Base-by-base conservation (phyloP, 1,140 invertebrate species). In the Dendroctonus valens region DNA sequence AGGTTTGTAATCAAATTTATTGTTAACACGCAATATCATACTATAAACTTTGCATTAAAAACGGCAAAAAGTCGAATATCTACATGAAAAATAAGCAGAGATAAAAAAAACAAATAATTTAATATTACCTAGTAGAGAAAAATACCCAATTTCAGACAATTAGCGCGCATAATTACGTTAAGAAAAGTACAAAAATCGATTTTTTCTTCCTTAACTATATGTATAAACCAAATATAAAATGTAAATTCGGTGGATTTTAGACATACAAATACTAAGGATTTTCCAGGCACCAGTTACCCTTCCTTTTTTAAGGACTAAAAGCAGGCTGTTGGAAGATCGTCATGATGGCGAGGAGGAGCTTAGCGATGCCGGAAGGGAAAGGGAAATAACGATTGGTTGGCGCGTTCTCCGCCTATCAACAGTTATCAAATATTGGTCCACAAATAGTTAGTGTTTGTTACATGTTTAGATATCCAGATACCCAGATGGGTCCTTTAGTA, bases 361-460 rank as follows among this genome's bases (percentile, higher is more conserved):
- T 71, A 61, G n/a, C 54, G 46, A 50, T 65, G 66, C 70, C 70
- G 74, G 74, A 77, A 76, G 73, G 72, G 68, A 62, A 70, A 54
- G 14, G 44, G 41, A 46, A 6, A 11, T 61, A 60, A 40, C 38
- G 57, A 78, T 79, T 78, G 76, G 77, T 65, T 48, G 62, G 7
- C 39, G 41, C 6, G 53, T 11, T 66, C 26, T 51, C 71, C 75
- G 70, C 76, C 76, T 69, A 70, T 69, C 52, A 67, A 72, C 70
- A 78, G 77, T 79, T 78, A 73, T 71, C 76, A 79, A 79, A 79
- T 78, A 79, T 79, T 79, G 76, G 77, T 75, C 68, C 72, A 78
- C 78, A 79, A 79, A 79, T 79, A 77, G 76, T 74, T 70, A 66
- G 68, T 79, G 77, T 79, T 79, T 79, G 74, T 79, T 75, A 72